Base-by-base conservation (phyloP, 1,140 invertebrate genomes). In the Camponotus floridanus region DNA sequence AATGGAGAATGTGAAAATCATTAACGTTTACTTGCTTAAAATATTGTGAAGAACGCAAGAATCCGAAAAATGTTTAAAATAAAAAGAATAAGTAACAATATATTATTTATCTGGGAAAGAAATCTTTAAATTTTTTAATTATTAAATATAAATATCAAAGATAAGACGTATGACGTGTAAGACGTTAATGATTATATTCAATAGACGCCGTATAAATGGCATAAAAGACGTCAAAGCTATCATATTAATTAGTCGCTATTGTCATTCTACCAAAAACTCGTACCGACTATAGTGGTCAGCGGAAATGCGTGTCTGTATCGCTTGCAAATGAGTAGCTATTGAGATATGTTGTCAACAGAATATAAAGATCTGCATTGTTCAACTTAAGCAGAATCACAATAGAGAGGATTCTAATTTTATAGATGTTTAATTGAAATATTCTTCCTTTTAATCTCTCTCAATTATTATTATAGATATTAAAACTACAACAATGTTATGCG, bases 191-290 rank as follows among this genome's bases (percentile, higher is more conserved):
- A 59, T 15, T 18, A 9, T 59, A 70, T 15, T 42, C n/a, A 59
- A 59, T 73, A 59, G 48, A 8, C 6, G 36, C 36, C 5, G 31
- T 61, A 33, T 21, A 18, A 9, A 65, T 18, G 31, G 39, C 18
- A 45, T 15, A 76, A 6, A 59, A 57, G 39, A 33, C 39, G 57
- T 33, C 39, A 26, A 42, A 15, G 33, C 51, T 0, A 65, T 62
- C 85, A 90, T 90, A 89, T 76, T 87, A 87, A 61, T 76, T 33
- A 21, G 13, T 7, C 15, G 62, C n/a, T 76, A 90, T 90, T 87
- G 55, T 87, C 36, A 90, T 86, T 88, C 89, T 15, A 57, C 33
- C 31, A 45, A 88, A 90, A 90, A 67, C 70, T 48, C 33, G 1
- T 45, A 13, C 2, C 57, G 74, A 57, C 51, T 76, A 31, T 76